Evolutionary conservation across 2,888 invertebrate species (phyloP), one percentile per base, ranked within the genome.

Genomic region (Microdon myrmicae): DNA sequence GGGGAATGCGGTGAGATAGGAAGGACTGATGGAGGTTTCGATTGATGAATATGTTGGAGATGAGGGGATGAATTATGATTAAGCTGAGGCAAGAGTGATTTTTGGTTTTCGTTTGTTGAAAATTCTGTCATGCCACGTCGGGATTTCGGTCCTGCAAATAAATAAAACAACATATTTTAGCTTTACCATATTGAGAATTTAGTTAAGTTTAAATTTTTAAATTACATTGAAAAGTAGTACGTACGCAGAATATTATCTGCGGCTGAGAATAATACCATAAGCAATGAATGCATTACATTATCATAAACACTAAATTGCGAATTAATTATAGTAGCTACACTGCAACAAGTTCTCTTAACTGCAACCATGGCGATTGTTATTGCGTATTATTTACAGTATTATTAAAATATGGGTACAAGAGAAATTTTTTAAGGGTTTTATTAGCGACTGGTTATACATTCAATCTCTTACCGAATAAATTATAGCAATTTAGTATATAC

Each of bases 61-160:
- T 53, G 53, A 54, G 59, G 71, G 68, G 78, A 74, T 73, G 77
- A 76, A 69, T 73, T 76, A 71, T 75, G 75, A 73, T 75, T 77
- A 71, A 75, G 74, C 73, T 76, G 76, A 75, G 76, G 73, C 71
- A 73, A 72, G 72, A 74, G 76, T 71, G 77, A 73, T 72, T 78
- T 77, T 72, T 76, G 73, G 68, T 77, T 75, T 71, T 78, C 75
- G 75, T 73, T 77, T 69, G 75, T 78, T 73, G 78, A 78, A 72
- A 78, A 74, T 76, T 80, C 79, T 75, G 80, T 80, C 80, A 80
- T 80, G 73, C 80, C 80, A 79, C 80, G 79, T 75, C 74, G 75
- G 74, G 75, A 72, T 75, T 78, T 75, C 69, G 72, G 70, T 75
- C 78, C 80, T 80, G 72, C 53, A 74, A 71, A 26, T 5, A 54